These are phyloP conservation scores for Zaprionus ghesquierei DNA, from an alignment of 1,140 invertebrate genomes.

Conservation along the genomic window DNA sequence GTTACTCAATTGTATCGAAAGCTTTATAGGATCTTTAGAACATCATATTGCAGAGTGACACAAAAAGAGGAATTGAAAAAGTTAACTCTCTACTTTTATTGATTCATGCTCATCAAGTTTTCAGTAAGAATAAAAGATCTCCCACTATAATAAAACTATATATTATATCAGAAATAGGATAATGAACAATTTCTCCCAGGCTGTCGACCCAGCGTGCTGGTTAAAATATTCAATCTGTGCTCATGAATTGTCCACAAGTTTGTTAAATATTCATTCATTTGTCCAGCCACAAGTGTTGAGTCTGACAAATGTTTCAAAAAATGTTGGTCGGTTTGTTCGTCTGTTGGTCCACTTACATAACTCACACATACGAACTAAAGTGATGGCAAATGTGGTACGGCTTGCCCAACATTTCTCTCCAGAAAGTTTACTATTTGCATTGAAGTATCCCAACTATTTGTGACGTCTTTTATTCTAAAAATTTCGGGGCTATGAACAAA, in stretches of 20 bases:
- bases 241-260: slow-evolving; percentile 62
- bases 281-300: neutral
- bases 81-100: too few species aligned
- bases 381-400: neutral
- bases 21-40: too few species aligned
- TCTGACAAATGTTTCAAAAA: neutral
- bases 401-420: too few species aligned
- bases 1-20: too few species aligned
- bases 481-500: neutral
- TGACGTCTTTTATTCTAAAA: neutral
- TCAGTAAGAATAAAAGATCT: too few species aligned
- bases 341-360: neutral
- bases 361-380: neutral
- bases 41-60: too few species aligned
- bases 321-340: neutral
- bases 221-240: neutral
- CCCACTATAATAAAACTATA: too few species aligned
- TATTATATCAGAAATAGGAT: too few species aligned
- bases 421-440: neutral
- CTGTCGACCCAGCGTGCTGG: too few species aligned
- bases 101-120: too few species aligned
- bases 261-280: slow-evolving; percentile 72
- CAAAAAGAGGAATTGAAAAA: too few species aligned
- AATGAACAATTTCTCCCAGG: too few species aligned
- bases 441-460: neutral